Percentiles rank a stretch among this genome's conserved stretches.
phyloP scores from a whole-genome alignment of 1,140 invertebrate species.

The Pachypeltis micranthus region DNA sequence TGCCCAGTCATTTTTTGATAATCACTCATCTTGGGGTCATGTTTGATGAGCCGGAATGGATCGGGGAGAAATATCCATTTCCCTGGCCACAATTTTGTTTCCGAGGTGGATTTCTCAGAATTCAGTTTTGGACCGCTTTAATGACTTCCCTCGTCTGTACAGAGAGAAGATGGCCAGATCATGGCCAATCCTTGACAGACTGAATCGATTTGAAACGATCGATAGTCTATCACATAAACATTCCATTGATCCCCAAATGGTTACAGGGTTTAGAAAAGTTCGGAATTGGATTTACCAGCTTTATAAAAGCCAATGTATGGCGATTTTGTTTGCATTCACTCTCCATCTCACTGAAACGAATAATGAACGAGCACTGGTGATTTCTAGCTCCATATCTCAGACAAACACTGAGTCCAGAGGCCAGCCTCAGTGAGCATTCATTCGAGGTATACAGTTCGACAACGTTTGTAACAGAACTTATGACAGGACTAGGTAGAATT shows the following conservation, averaged over 20 bases:
- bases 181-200: not conserved
- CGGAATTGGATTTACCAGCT: not conserved
- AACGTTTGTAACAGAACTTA: not conserved
- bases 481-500: not conserved
- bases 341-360: not conserved
- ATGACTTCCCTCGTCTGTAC: not conserved
- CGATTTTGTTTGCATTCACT: not conserved
- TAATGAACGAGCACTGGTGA: not conserved
- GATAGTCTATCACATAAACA: not conserved
- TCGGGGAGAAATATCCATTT: too few species aligned
- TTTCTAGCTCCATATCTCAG: not conserved
- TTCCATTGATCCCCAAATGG: not conserved
- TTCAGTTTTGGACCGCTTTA: not conserved
- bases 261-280: not conserved
- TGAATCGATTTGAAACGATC: not conserved
- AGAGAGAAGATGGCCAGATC: not conserved
- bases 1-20: not conserved
- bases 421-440: not conserved
- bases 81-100: not conserved
- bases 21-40: too few species aligned
- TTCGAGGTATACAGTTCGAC: not conserved
- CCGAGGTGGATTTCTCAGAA: not conserved
- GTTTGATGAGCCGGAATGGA: too few species aligned
- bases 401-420: not conserved
- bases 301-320: not conserved